phyloP scores from a whole-genome alignment of 1,140 invertebrate genomes.

The Drepana arcuata region DNA sequence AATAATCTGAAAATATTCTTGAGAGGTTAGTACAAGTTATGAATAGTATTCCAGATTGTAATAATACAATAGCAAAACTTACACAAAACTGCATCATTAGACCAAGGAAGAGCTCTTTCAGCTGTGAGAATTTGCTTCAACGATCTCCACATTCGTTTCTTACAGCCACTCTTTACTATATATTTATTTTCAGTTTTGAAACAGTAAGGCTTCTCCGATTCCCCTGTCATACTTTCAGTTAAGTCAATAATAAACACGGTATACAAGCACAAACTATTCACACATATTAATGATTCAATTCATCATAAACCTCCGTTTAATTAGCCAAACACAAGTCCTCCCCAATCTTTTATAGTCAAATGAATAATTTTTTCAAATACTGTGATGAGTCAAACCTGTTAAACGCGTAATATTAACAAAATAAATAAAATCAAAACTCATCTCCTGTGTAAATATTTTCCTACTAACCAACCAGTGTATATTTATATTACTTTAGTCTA shows the following conservation, averaged over 20 bases:
- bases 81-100: conserved; percentile 79
- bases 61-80: conserved; percentile 33
- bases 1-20: conserved; percentile 76
- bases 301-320: too few relatives aligned
- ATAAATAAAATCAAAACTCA: too few relatives aligned
- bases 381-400: too few relatives aligned
- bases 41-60: neutral
- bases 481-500: too few relatives aligned
- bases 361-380: too few relatives aligned
- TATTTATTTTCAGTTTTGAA: conserved; percentile 62
- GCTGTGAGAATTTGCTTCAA: conserved; percentile 84
- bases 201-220: conserved; percentile 41
- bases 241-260: neutral
- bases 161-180: conserved; percentile 66
- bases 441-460: too few relatives aligned
- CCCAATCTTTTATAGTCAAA: too few relatives aligned
- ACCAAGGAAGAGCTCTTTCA: conserved; percentile 81
- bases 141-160: conserved; percentile 83
- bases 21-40: neutral
- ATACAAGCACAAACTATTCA: neutral
- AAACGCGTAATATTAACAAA: too few relatives aligned
- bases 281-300: too few relatives aligned
- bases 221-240: conserved; percentile 25
- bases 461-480: too few relatives aligned
- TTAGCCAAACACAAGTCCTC: too few relatives aligned